A percentile compares a stretch with the other conserved stretches of the same genome.
phyloP scores from a whole-genome alignment of 2,888 invertebrate genomes.

The Andrena minutula region DNA sequence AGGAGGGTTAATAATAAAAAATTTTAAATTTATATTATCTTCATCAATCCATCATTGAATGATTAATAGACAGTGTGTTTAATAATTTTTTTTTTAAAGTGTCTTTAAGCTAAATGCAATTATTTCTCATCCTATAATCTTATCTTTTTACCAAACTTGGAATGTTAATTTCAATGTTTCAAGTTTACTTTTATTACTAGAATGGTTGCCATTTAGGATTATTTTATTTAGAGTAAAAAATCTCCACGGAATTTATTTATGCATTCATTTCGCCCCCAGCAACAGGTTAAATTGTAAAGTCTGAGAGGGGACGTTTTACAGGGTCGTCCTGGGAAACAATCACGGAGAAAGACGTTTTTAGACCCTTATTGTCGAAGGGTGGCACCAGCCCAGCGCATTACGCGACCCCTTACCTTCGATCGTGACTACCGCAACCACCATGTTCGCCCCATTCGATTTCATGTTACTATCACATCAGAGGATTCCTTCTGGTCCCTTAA shows the following conservation, averaged over 20 bases:
- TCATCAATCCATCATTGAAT: no score
- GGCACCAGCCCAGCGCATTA: conserved; percentile 26
- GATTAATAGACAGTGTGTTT: no score
- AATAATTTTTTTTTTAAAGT: no score
- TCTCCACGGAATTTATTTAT: background rate
- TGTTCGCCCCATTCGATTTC: conserved; percentile 48
- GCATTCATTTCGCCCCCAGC: background rate
- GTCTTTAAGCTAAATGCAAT: no score
- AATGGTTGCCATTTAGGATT: no score
- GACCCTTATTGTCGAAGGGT: conserved; percentile 31
- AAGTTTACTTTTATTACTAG: no score
- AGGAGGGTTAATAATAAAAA: no score
- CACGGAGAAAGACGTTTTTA: conserved; percentile 43
- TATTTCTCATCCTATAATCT: no score
- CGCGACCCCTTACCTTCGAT: conserved; percentile 12
- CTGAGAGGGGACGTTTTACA: conserved; percentile 9
- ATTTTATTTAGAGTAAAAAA: no score
- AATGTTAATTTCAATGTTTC: no score
- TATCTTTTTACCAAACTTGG: no score
- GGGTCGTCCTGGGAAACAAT: conserved; percentile 18
- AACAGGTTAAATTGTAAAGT: conserved; percentile 40
- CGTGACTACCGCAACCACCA: conserved; percentile 19
- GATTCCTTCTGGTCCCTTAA: conserved; percentile 41
- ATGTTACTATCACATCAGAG: conserved; percentile 29
- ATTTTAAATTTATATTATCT: no score